Conservation (phyloP, 1,140 invertebrate species). For the Drosophila pachea region DNA sequence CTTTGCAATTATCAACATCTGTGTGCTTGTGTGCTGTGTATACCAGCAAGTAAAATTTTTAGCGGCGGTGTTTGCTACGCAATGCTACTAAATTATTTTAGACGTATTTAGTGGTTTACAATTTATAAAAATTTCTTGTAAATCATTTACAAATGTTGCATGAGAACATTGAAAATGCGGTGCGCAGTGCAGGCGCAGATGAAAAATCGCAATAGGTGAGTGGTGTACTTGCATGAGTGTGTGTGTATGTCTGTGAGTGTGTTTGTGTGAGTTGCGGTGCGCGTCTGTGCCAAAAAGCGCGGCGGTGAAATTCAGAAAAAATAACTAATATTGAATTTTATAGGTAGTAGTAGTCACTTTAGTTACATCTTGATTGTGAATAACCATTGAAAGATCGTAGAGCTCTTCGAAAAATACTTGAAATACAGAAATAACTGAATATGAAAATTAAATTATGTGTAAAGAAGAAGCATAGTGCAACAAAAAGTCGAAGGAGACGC, state of each 20-base stretch:
- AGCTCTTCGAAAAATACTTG: not conserved
- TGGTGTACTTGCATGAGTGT: conserved; percentile 26
- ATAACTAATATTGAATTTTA: conserved; percentile 23
- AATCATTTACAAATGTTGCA: conserved; percentile 5
- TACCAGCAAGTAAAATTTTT: conserved; percentile 50
- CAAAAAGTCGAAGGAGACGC: conserved; percentile 40
- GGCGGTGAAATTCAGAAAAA: conserved; percentile 37
- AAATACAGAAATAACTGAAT: not conserved
- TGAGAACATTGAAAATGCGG: not conserved
- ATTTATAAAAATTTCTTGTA: conserved; percentile 10
- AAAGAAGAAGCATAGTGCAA: conserved; percentile 36
- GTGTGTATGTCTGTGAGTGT: conserved; percentile 1
- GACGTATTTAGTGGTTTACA: conserved; percentile 6
- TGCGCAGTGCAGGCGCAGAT: conserved; percentile 19
- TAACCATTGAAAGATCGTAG: no score
- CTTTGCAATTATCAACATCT: conserved; percentile 38
- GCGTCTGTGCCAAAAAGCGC: conserved; percentile 49
- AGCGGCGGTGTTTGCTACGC: conserved; percentile 35
- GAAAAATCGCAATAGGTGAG: conserved; percentile 43
- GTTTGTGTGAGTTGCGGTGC: conserved; percentile 3
- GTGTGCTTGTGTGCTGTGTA: conserved; percentile 47
- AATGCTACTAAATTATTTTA: conserved; percentile 11
- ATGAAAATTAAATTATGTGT: conserved; percentile 13
- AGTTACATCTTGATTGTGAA: not conserved
- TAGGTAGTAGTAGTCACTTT: not conserved